Base-by-base conservation (phyloP, 2,888 invertebrate species). In the Acronicta leporina region DNA sequence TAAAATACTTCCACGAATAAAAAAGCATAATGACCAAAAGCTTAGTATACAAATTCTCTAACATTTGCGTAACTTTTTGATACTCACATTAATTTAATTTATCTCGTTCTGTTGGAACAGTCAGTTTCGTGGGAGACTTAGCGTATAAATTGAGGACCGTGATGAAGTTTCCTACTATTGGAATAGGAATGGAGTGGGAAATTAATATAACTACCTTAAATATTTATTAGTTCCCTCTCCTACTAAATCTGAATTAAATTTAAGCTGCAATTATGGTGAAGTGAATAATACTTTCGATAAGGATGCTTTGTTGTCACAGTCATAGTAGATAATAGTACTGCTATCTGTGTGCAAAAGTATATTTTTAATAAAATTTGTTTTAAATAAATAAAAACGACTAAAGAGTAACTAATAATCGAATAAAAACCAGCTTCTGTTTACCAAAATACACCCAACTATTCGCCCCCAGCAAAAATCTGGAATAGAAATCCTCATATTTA, bases 71-170 rank as follows among this genome's bases (percentile, higher is more conserved):
- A 61, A 66, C 62, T 73, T 77, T 75, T 80, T 67, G 74, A 75
- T 77, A 73, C 71, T 73, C 69, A 79, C 73, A 82, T 83, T 87
- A 86, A 88, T 86, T 85, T 73, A 84, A 86, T 86, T 87, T 87
- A 83, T 86, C 81, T 81, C 77, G 75, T 83, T 86, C 74, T 73
- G 78, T 74, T 73, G 72, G 73, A 81, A 81, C 81, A 80, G 80
- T 80, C 83, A 77, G 77, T 85, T 79, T 77, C 68, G 67, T n/a
- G 78, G 73, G 80, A 65, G 80, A 79, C 77, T 79, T 79, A 74
- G 62, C 60, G 55, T 51, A 48, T 46, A 72, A 84, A 79, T 83
- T 83, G 75, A 71, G 66, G 68, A 65, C 63, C 64, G 59, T 54
- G 65, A 20, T 68, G 70, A 80, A 82, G 77, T 83, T 84, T 71